Evolutionary conservation across 2,113 vertebrate species (phyloP).

Genomic region (Platichthys flesus): DNA sequence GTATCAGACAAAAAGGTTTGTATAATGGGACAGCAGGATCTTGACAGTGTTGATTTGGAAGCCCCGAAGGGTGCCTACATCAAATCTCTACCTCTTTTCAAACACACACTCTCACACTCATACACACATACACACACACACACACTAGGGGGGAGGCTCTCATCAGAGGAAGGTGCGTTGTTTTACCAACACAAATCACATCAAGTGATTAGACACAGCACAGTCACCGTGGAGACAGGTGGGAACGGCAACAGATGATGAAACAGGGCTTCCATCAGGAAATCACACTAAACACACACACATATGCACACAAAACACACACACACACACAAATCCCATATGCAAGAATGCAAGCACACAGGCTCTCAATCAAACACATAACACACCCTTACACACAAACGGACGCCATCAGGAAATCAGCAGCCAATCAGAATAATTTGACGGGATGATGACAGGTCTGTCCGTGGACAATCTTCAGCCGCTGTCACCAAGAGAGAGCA

Average conservation of each 20-base stretch:
- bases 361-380: slow-evolving; percentile 61
- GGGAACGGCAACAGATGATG: slow-evolving; percentile 68
- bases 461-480: slow-evolving; percentile 64
- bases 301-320: slow-evolving; percentile 31
- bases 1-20: slow-evolving; percentile 52
- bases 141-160: slow-evolving; percentile 67
- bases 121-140: slow-evolving; percentile 52
- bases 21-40: slow-evolving; percentile 76
- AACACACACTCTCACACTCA: slow-evolving; percentile 54
- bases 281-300: slow-evolving; percentile 49
- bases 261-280: slow-evolving; percentile 67
- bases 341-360: slow-evolving; percentile 73
- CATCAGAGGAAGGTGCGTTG: slow-evolving; percentile 71
- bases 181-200: slow-evolving; percentile 85
- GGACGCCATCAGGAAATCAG: slow-evolving; percentile 81
- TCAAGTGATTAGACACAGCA: slow-evolving; percentile 83
- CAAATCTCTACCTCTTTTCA: slow-evolving; percentile 46
- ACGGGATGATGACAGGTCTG: slow-evolving; percentile 80
- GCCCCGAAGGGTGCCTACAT: slow-evolving; percentile 59
- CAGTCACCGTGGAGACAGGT: slow-evolving; percentile 69
- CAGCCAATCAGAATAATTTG: slow-evolving; percentile 87
- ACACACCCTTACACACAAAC: slow-evolving; percentile 32
- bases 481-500: slow-evolving; percentile 56
- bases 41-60: slow-evolving; percentile 77
- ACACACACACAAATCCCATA: slow-evolving; percentile 57